Base-by-base conservation (phyloP, 2,797 vertebrate genomes). In the Pseudomugil tenellus region DNA sequence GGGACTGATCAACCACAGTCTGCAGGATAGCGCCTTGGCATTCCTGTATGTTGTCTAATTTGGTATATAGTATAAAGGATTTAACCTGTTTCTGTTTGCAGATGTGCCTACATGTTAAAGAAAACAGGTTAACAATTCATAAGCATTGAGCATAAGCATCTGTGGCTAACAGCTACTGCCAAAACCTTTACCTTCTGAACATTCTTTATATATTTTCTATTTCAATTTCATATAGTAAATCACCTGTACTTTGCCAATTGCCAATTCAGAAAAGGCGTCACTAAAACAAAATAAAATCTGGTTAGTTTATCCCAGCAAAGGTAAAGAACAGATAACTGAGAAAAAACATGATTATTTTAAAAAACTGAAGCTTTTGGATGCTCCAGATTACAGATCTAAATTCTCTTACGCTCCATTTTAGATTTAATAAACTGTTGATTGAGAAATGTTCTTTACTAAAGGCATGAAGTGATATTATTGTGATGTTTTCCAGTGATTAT, bases 391-490 rank as follows among this genome's bases (percentile, higher is more conserved):
- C 6, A 28, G 14, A 39, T 1, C 10, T 21, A 8, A 2, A 17
- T 43, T 26, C 21, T n/a, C 29, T 25, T 35, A 19, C 16, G 29
- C 31, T 25, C 13, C 32, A 17, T 55, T 23, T 10, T 31, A 52
- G 23, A 64, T 8, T 19, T 8, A 39, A 21, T 43, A 25, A 61
- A 34, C 0, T 19, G 5, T 28, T 58, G 53, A 29, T 74, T 71
- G 61, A 48, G 62, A 76, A 79, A 69, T 57, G 17, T 60, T 58
- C 32, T 55, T 48, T 39, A 26, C 6, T 37, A 17, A 72, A 43
- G 29, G 19, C 28, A 21, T 19, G 48, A 72, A 88, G 89, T 39
- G 63, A 85, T 74, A 37, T 72, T 29, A n/a, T 29, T 57, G 9
- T n/a, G 35, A 57, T 67, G 52, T 46, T 49, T 67, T 68, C 32